Conservation (phyloP, 2,113 vertebrate genomes). For the Halichoeres trimaculatus region DNA sequence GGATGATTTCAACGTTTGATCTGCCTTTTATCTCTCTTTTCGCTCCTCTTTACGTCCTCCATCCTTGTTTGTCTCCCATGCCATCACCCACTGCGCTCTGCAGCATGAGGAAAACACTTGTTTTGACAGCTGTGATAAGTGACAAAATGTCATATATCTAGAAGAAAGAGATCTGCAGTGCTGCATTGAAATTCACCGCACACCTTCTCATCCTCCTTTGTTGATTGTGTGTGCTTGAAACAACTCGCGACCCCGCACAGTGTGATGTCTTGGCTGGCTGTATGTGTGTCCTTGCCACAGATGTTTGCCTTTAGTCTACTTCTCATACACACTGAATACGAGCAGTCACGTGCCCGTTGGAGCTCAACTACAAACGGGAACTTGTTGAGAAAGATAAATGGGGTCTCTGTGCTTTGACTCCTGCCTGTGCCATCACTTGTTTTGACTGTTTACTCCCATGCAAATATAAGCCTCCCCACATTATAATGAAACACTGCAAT, state of each 20-base stretch:
- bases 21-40: conserved; percentile 20
- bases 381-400: conserved; percentile 51
- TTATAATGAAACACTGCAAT: conserved; percentile 57
- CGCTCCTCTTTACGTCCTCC: conserved; percentile 9
- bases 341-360: conserved; percentile 14
- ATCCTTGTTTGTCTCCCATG: conserved; percentile 44
- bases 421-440: conserved; percentile 12
- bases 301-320: conserved; percentile 26
- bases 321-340: neutral
- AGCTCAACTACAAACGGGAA: conserved; percentile 41
- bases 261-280: conserved; percentile 14
- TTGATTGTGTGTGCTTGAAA: conserved; percentile 8
- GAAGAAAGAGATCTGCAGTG: conserved; percentile 43
- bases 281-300: conserved; percentile 3
- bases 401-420: conserved; percentile 32
- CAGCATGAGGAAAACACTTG: conserved; percentile 62
- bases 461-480: conserved; percentile 38
- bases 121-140: conserved; percentile 76
- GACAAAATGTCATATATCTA: conserved; percentile 70
- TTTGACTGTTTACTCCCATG: conserved; percentile 43
- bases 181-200: conserved; percentile 41
- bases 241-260: neutral
- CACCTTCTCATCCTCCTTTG: neutral
- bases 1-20: conserved; percentile 25
- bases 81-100: conserved; percentile 49